Conservation (phyloP, 2,888 invertebrate species). For the Criorhina ranunculi region DNA sequence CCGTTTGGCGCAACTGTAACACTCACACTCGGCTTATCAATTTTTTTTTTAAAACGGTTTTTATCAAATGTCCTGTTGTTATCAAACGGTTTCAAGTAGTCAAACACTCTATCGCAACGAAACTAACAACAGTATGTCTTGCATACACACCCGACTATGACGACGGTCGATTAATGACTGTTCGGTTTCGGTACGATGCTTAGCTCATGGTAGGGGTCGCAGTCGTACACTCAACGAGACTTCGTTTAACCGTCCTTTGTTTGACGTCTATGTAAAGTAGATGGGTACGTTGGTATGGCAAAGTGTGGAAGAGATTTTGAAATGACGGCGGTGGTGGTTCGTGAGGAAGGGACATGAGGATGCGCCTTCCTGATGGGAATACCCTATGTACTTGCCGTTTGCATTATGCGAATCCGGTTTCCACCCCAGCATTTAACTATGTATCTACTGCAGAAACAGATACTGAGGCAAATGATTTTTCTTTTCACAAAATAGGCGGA, state of each 20-base stretch:
- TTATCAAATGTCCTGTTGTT: conserved; percentile 52
- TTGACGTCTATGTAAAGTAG: conserved; percentile 30
- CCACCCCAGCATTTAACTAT: conserved; percentile 35
- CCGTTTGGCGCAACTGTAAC: background rate
- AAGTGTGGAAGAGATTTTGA: conserved; percentile 17
- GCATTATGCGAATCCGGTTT: conserved; percentile 46
- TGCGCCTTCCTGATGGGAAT: conserved; percentile 46
- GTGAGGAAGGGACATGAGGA: background rate
- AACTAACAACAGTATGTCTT: background rate
- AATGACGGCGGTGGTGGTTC: conserved; percentile 19
- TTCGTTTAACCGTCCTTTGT: conserved; percentile 59
- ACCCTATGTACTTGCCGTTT: conserved; percentile 38
- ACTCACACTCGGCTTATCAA: conserved; percentile 12
- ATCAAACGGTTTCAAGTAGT: conserved; percentile 22
- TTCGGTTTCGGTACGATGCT: conserved; percentile 23
- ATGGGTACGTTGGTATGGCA: background rate
- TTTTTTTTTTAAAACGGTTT: conserved; percentile 30
- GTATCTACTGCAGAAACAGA: conserved; percentile 16
- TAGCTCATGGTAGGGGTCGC: conserved; percentile 35
- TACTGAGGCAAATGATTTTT: conserved; percentile 3
- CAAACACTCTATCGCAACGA: conserved; percentile 26
- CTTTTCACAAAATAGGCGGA: conserved; percentile 36
- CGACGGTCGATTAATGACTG: conserved; percentile 66
- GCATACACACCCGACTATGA: conserved; percentile 61
- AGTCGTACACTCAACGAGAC: conserved; percentile 30